phyloP scores from a whole-genome alignment of 1,140 invertebrate genomes.

The Neomicropteryx cornuta region DNA sequence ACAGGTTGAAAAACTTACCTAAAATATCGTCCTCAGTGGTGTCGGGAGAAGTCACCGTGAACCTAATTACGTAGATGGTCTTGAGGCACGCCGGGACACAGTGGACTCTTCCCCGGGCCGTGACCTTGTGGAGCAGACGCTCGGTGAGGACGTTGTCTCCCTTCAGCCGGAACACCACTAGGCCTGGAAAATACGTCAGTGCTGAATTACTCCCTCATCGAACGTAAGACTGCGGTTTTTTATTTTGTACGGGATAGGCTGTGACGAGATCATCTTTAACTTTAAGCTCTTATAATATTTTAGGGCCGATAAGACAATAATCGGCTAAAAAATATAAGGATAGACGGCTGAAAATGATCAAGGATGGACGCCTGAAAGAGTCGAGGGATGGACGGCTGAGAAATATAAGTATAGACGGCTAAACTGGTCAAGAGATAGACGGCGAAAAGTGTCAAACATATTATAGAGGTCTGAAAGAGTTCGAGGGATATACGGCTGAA shows the following conservation, averaged over 20 bases:
- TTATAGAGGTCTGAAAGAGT: background rate
- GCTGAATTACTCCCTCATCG: background rate
- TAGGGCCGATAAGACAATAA: too few relatives aligned
- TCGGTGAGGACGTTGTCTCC: constrained; percentile 79
- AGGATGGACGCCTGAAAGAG: too few relatives aligned
- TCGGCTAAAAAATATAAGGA: too few relatives aligned
- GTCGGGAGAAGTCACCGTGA: constrained; percentile 83
- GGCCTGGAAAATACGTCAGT: constrained; percentile 38
- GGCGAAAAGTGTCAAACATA: background rate
- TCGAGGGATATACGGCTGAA: background rate
- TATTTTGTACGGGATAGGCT: too few relatives aligned
- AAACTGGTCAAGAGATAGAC: too few relatives aligned
- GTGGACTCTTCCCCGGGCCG: constrained; percentile 76
- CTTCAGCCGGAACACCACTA: constrained; percentile 87
- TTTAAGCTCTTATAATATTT: too few relatives aligned
- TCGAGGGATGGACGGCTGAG: too few relatives aligned
- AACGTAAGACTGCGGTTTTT: background rate
- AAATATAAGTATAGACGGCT: too few relatives aligned
- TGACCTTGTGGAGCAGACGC: constrained; percentile 74
- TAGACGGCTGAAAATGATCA: too few relatives aligned
- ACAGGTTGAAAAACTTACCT: too few relatives aligned
- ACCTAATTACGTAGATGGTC: constrained; percentile 83
- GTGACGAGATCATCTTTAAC: too few relatives aligned
- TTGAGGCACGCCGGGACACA: constrained; percentile 87
- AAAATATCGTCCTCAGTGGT: constrained; percentile 84